Conservation (phyloP, 2,888 invertebrate genomes). For the Celastrina argiolus region DNA sequence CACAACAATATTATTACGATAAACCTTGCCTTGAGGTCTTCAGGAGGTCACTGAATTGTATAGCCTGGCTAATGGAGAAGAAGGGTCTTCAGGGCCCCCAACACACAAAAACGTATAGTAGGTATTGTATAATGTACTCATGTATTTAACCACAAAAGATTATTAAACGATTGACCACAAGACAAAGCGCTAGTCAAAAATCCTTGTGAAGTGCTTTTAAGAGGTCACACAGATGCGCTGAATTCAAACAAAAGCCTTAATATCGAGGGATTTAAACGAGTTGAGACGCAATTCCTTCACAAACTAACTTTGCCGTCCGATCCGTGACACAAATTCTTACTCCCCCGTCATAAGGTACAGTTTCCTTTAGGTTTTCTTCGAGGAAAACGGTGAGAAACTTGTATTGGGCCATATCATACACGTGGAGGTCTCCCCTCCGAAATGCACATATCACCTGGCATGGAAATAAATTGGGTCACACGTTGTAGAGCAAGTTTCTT, state of each 20-base stretch:
- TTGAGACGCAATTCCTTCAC: slow-evolving; percentile 56
- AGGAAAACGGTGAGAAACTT: slow-evolving; percentile 30
- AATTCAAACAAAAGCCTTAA: slow-evolving; percentile 60
- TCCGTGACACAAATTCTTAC: background rate
- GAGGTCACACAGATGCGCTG: slow-evolving; percentile 57
- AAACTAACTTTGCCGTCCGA: slow-evolving; percentile 30
- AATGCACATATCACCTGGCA: slow-evolving; percentile 71
- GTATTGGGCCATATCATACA: slow-evolving; percentile 53
- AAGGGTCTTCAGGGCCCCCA: background rate
- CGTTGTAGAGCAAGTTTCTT: slow-evolving; percentile 49
- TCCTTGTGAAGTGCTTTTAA: slow-evolving; percentile 23
- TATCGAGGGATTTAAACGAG: slow-evolving; percentile 50
- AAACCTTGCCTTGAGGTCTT: background rate
- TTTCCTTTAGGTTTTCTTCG: slow-evolving; percentile 19
- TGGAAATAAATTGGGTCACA: slow-evolving; percentile 68
- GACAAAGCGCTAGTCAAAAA: slow-evolving; percentile 16
- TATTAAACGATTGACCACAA: slow-evolving; percentile 8
- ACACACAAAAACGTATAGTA: background rate
- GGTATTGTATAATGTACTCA: background rate
- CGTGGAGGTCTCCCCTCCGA: slow-evolving; percentile 56
- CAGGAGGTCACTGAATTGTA: background rate
- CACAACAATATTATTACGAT: no score
- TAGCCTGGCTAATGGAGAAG: background rate
- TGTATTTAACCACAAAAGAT: background rate
- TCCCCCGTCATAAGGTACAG: slow-evolving; percentile 10